Conservation (phyloP, 2,797 vertebrate species). For the Ceyx erithaca region DNA sequence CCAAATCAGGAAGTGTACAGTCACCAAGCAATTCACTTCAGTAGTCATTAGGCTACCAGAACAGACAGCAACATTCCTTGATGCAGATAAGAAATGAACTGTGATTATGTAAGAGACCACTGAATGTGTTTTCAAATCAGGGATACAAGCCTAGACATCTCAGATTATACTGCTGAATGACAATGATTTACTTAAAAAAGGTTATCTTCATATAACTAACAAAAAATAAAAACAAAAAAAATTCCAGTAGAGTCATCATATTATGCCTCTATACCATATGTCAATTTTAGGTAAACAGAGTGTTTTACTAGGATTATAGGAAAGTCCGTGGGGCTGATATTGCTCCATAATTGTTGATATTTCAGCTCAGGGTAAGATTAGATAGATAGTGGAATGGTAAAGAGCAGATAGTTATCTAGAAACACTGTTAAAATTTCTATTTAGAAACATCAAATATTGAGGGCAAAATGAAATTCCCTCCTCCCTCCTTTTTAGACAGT, state of each 20-base stretch:
- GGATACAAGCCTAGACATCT: neutral
- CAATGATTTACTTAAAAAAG: neutral
- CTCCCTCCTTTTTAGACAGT: neutral
- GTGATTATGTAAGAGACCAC: constrained; percentile 30
- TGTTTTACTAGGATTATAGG: neutral
- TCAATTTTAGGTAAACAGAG: neutral
- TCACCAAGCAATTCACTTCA: neutral
- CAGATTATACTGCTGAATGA: neutral
- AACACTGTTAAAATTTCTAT: neutral
- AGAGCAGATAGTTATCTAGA: neutral
- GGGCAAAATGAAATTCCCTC: neutral
- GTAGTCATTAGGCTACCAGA: constrained; percentile 18
- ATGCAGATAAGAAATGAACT: constrained; percentile 39
- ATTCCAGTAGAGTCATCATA: neutral
- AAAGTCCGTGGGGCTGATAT: neutral
- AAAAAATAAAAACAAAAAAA: neutral
- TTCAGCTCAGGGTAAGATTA: too few relatives aligned
- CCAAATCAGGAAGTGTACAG: neutral
- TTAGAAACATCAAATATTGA: neutral
- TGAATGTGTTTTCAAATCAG: constrained; percentile 28
- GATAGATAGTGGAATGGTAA: neutral
- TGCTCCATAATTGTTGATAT: too few relatives aligned
- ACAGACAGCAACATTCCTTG: neutral
- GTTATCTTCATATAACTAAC: neutral
- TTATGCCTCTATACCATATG: neutral